A percentile compares a stretch with the other conserved stretches of the same genome.
These are phyloP conservation scores for Rhadinocentrus ornatus DNA, from an alignment of 2,797 vertebrate genomes.

Conservation along the genomic window DNA sequence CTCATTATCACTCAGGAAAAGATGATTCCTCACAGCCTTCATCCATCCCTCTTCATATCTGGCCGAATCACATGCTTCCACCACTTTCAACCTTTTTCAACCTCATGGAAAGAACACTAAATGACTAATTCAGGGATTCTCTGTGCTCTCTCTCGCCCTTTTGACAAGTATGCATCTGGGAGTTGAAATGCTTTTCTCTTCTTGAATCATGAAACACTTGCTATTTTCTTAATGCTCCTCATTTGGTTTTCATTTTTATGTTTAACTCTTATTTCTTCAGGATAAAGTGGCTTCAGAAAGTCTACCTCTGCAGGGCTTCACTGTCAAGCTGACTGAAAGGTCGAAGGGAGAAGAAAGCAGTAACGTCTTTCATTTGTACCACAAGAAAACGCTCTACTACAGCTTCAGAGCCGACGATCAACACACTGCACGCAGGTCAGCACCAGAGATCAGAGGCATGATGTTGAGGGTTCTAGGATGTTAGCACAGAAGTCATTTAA, in stretches of 20 bases:
- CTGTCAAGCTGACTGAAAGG: conserved; percentile 87
- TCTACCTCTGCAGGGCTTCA: conserved; percentile 94
- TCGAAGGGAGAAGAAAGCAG: conserved; percentile 86
- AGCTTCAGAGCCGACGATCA: conserved; percentile 93
- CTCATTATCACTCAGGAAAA: conserved; percentile 1
- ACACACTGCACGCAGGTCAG: conserved; percentile 80
- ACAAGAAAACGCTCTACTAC: conserved; percentile 96
- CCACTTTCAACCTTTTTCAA: conserved; percentile 24
- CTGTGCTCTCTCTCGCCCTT: conserved; percentile 71
- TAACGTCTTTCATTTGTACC: conserved; percentile 93
- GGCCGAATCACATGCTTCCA: conserved; percentile 10
- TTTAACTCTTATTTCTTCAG: conserved; percentile 71
- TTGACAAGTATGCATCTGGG: conserved; percentile 10
- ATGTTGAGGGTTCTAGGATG: too few species aligned
- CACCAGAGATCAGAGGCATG: too few species aligned
- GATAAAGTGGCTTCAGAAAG: conserved; percentile 94
- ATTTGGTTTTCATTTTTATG: conserved; percentile 10
- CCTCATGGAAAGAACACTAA: conserved; percentile 26
- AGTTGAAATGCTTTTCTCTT: conserved; percentile 22
- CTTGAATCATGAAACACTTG: conserved; percentile 14
- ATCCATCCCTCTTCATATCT: conserved; percentile 21
- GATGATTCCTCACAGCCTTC: conserved; percentile 7
- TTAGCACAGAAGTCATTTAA: too few species aligned
- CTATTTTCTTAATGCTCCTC: conserved; percentile 1
- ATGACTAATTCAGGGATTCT: conserved; percentile 62